Evolutionary conservation across 2,113 vertebrate species (phyloP).

Genomic region (Gavialis gangeticus): DNA sequence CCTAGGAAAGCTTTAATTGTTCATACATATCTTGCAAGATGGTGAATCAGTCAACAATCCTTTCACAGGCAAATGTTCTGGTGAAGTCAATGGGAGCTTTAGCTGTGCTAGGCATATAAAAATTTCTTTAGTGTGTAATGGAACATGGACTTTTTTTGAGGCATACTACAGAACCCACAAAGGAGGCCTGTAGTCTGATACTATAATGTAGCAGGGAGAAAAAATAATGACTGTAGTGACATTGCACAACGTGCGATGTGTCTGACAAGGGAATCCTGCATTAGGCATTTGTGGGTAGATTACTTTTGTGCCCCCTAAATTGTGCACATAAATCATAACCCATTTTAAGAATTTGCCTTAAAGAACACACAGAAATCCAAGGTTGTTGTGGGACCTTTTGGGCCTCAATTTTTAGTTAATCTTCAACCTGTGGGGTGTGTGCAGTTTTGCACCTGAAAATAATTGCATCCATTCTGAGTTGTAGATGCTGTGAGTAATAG

Average conservation of each 20-base stretch:
- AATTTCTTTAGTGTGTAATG: background rate
- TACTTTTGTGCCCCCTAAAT: accelerated
- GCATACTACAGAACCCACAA: background rate
- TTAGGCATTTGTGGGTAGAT: accelerated
- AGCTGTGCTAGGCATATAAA: background rate
- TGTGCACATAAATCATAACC: accelerated
- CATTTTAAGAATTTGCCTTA: background rate
- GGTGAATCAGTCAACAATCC: no score
- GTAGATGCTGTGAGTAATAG: background rate
- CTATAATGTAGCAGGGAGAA: accelerated
- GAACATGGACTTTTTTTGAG: background rate
- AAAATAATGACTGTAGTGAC: background rate
- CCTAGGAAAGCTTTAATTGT: no score
- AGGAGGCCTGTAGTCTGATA: background rate
- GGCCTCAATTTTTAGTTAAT: background rate
- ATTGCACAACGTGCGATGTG: background rate
- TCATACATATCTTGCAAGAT: no score
- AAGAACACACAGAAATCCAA: background rate
- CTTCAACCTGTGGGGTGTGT: background rate
- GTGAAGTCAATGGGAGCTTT: background rate
- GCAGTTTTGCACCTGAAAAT: background rate
- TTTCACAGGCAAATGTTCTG: background rate
- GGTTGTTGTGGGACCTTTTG: accelerated
- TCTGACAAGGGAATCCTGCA: background rate
- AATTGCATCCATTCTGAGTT: background rate